These are phyloP conservation scores for Caenorhabditis remanei DNA, from an alignment of 1,140 invertebrate genomes.

Conservation along the genomic window DNA sequence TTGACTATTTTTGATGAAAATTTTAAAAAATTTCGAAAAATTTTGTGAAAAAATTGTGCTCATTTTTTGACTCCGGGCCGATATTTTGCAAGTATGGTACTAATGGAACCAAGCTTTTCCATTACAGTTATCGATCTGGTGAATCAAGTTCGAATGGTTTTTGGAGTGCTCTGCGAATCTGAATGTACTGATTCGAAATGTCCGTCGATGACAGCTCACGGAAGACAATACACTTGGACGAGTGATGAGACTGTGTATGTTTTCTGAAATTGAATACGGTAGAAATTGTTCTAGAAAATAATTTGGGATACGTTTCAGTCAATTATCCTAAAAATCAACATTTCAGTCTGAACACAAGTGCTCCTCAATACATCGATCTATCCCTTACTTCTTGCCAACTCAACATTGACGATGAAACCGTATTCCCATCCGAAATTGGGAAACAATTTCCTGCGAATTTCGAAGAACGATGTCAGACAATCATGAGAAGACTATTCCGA, in stretches of 20 bases:
- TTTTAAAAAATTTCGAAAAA: too few relatives aligned
- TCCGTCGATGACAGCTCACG: slow-evolving; percentile 93
- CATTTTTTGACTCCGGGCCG: too few relatives aligned
- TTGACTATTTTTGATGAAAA: too few relatives aligned
- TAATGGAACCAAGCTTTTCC: neutral
- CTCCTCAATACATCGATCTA: slow-evolving; percentile 99
- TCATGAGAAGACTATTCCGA: slow-evolving; percentile 92
- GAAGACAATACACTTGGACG: slow-evolving; percentile 99
- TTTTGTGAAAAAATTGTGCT: too few relatives aligned
- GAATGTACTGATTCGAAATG: slow-evolving; percentile 98
- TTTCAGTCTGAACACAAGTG: slow-evolving; percentile 81
- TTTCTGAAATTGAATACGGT: neutral
- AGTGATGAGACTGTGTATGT: slow-evolving; percentile 88
- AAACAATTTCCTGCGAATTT: slow-evolving; percentile 81
- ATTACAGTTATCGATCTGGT: slow-evolving; percentile 96
- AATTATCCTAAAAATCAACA: neutral
- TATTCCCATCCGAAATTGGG: slow-evolving; percentile 99
- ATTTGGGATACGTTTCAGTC: neutral
- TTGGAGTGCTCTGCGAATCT: slow-evolving; percentile 95
- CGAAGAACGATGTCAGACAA: slow-evolving; percentile 94
- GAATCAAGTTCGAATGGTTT: slow-evolving; percentile 99
- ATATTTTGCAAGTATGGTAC: too few relatives aligned
- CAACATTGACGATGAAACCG: slow-evolving; percentile 96
- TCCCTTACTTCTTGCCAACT: slow-evolving; percentile 99
- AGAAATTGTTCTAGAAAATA: too few relatives aligned